These are phyloP conservation scores for Standfussiana lucernea DNA, from an alignment of 2,888 invertebrate genomes.

Conservation along the genomic window DNA sequence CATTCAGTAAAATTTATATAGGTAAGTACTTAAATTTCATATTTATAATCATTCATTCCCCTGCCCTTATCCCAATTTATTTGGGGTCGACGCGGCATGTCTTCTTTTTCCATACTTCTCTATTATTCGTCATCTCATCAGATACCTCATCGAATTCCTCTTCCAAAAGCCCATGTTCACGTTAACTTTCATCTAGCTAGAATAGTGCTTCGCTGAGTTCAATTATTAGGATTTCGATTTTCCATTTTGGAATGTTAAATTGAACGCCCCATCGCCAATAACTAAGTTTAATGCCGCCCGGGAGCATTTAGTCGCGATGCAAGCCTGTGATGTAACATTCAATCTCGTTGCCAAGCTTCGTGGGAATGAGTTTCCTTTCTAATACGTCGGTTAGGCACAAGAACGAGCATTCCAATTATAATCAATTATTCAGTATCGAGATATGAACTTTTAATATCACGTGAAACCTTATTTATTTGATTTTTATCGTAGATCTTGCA, in stretches of 20 bases:
- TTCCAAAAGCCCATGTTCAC: not conserved
- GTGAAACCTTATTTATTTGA: not conserved
- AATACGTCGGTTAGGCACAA: not conserved
- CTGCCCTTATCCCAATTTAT: too few relatives aligned
- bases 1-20: not conserved
- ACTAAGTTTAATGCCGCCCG: conserved; percentile 8
- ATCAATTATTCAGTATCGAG: conserved; percentile 17
- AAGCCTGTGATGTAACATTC: conserved; percentile 1
- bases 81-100: too few relatives aligned
- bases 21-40: not conserved
- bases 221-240: conserved; percentile 16
- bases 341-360: conserved; percentile 8
- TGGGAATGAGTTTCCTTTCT: conserved; percentile 17
- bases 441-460: not conserved
- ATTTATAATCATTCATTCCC: not conserved
- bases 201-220: not conserved
- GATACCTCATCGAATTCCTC: not conserved
- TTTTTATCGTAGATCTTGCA: not conserved
- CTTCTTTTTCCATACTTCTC: not conserved
- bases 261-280: conserved; percentile 5
- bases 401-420: not conserved
- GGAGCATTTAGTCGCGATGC: conserved; percentile 13
- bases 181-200: not conserved
- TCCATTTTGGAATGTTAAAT: too few relatives aligned
- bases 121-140: not conserved